These are phyloP conservation scores for Caenorhabditis sulstoni DNA, from an alignment of 2,888 invertebrate genomes.

Conservation along the genomic window DNA sequence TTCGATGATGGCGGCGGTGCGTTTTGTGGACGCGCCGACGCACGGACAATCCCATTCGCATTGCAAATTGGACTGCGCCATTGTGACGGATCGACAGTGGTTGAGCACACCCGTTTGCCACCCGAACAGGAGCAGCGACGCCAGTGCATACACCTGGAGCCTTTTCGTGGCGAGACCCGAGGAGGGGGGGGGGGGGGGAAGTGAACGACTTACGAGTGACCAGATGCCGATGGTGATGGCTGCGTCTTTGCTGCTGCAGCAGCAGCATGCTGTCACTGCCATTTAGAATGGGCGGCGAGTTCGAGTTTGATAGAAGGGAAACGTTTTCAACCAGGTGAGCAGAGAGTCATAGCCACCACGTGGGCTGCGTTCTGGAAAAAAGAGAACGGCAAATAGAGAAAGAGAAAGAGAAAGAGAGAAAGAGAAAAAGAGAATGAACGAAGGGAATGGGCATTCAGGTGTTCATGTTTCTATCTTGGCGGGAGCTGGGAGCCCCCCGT, in stretches of 20 bases:
- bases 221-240: conserved; percentile 80
- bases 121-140: conserved; percentile 75
- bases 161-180: background rate
- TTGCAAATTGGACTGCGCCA: conserved; percentile 78
- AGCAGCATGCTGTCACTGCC: conserved; percentile 79
- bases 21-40: conserved; percentile 77
- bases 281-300: conserved; percentile 36
- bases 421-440: conserved; percentile 9
- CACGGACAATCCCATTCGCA: conserved; percentile 80
- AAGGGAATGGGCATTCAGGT: background rate
- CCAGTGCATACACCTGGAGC: conserved; percentile 78
- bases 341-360: conserved; percentile 51
- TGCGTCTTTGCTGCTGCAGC: conserved; percentile 80
- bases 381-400: background rate
- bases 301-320: too few species aligned
- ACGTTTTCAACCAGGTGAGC: conserved; percentile 34
- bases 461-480: conserved; percentile 4
- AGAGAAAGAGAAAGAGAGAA: background rate
- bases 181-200: too few species aligned
- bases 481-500: too few species aligned
- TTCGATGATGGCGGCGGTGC: conserved; percentile 78
- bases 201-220: conserved; percentile 75
- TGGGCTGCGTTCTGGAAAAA: background rate
- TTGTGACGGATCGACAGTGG: conserved; percentile 76
- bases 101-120: conserved; percentile 79